Evolutionary conservation across 1,140 invertebrate species (phyloP).

Genomic region (Odontomachus brunneus): DNA sequence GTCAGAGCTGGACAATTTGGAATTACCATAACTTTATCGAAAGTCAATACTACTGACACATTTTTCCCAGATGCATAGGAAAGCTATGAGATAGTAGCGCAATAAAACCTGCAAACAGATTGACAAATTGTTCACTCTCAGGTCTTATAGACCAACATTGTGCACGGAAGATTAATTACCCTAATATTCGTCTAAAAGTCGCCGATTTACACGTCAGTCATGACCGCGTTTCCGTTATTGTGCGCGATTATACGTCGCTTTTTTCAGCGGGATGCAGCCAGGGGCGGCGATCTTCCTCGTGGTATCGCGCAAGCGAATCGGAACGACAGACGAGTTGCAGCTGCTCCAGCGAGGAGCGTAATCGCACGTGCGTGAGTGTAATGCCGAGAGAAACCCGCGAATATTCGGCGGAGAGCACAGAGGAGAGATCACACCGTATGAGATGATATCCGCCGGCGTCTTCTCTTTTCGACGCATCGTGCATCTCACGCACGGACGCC

Average conservation of each 20-base stretch:
- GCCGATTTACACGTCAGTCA: slow-evolving; percentile 36
- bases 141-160: too few species aligned
- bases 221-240: slow-evolving; percentile 46
- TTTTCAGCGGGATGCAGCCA: neutral
- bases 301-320: slow-evolving; percentile 46
- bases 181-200: too few species aligned
- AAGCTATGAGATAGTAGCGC: too few species aligned
- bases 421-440: slow-evolving; percentile 37
- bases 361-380: slow-evolving; percentile 4
- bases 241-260: slow-evolving; percentile 44
- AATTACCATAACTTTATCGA: too few species aligned
- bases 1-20: too few species aligned
- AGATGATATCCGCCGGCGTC: neutral
- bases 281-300: neutral
- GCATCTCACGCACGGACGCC: neutral
- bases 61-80: too few species aligned
- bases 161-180: too few species aligned
- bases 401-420: slow-evolving; percentile 13
- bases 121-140: too few species aligned
- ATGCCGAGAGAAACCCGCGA: slow-evolving; percentile 54
- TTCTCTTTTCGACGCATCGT: neutral
- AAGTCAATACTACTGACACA: too few species aligned
- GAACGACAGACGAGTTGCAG: slow-evolving; percentile 12
- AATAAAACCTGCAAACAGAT: too few species aligned
- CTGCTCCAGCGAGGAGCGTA: slow-evolving; percentile 6